phyloP scores from a whole-genome alignment of 1,140 invertebrate species.

The Dinoponera quadriceps region DNA sequence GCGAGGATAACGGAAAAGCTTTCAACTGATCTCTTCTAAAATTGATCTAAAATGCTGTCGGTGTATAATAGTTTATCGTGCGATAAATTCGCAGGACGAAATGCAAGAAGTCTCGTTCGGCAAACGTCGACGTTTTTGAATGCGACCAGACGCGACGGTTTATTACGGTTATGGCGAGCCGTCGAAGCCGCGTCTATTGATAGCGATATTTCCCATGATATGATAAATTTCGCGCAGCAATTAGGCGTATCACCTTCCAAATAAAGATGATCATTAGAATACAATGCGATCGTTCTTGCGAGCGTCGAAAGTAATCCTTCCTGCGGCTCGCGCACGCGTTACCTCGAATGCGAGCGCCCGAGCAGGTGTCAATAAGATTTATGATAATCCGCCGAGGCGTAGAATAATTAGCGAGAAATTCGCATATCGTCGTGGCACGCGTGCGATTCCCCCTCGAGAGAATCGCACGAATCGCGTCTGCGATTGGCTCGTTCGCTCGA shows the following conservation, averaged over 20 bases:
- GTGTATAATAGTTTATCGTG: neutral
- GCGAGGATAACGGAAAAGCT: too few species aligned
- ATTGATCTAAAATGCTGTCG: too few species aligned
- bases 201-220: slow-evolving; percentile 19
- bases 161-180: neutral
- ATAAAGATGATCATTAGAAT: slow-evolving; percentile 50
- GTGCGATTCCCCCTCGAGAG: neutral
- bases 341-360: slow-evolving; percentile 34
- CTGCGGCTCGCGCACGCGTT: slow-evolving; percentile 24
- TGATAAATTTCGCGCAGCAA: slow-evolving; percentile 13
- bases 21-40: too few species aligned
- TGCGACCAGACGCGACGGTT: neutral
- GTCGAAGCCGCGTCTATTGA: neutral
- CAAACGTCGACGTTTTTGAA: neutral
- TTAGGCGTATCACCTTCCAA: slow-evolving; percentile 16
- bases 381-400: slow-evolving; percentile 72
- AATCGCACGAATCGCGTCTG: slow-evolving; percentile 21
- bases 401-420: slow-evolving; percentile 75
- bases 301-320: slow-evolving; percentile 42
- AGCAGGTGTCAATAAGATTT: slow-evolving; percentile 76
- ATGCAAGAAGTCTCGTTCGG: too few species aligned
- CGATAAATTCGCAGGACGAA: neutral
- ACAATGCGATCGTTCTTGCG: slow-evolving; percentile 36
- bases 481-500: slow-evolving; percentile 12
- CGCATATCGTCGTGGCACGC: slow-evolving; percentile 14